Percentiles rank a stretch among this genome's conserved stretches.
phyloP scores from a whole-genome alignment of 2,888 invertebrate genomes.

The Atherix ibis region DNA sequence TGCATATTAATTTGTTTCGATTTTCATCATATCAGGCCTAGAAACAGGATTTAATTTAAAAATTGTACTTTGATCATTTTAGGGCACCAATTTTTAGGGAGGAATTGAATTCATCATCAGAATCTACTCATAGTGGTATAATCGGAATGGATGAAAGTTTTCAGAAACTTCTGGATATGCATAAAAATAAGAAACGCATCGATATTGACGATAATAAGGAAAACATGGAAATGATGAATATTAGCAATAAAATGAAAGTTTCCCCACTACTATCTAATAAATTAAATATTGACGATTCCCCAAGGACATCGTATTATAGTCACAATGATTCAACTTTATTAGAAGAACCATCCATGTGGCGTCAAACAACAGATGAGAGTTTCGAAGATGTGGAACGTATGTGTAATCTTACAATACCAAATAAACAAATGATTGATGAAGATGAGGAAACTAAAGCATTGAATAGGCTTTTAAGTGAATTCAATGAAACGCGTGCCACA shows the following conservation, averaged over 20 bases:
- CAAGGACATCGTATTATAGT: neutral
- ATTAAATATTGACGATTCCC: too few relatives aligned
- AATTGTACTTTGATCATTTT: too few relatives aligned
- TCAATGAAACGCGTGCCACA: too few relatives aligned
- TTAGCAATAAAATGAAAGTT: neutral
- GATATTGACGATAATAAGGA: neutral
- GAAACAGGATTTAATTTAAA: too few relatives aligned
- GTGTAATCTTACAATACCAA: conserved; percentile 28
- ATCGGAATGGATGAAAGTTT: neutral
- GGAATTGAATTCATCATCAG: neutral
- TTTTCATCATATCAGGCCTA: too few relatives aligned
- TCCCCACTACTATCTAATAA: too few relatives aligned
- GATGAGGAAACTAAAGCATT: conserved; percentile 19
- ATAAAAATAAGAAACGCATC: neutral
- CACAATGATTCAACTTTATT: conserved; percentile 8
- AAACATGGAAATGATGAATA: neutral
- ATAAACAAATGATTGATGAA: conserved; percentile 20
- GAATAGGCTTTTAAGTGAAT: conserved; percentile 18
- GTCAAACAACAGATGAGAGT: conserved; percentile 15
- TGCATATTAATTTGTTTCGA: too few relatives aligned
- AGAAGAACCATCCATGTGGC: conserved; percentile 8
- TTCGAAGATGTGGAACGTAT: conserved; percentile 26
- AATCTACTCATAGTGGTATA: neutral
- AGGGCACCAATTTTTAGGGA: too few relatives aligned
- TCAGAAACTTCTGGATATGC: neutral